A percentile compares a stretch with the other conserved stretches of the same genome.
phyloP scores from a whole-genome alignment of 1,140 invertebrate species.

The Harpegnathos saltator region DNA sequence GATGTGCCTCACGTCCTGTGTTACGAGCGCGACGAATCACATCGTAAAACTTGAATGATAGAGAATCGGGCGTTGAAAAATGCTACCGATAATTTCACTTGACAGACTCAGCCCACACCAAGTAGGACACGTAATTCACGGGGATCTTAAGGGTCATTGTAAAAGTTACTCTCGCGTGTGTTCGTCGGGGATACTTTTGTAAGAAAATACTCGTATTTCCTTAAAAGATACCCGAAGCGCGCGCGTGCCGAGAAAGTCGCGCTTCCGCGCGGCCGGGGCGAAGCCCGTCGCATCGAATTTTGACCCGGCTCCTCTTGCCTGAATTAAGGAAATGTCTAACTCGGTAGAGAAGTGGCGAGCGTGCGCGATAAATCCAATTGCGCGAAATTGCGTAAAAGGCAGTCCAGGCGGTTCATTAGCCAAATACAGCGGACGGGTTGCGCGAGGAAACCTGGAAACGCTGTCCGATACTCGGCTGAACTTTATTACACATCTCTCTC shows the following conservation, averaged over 20 bases:
- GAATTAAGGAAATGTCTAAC: neutral
- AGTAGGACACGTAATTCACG: neutral
- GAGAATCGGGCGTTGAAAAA: neutral
- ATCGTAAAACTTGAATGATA: neutral
- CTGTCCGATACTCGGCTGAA: conserved; percentile 33
- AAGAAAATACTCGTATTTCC: no score
- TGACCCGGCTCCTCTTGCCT: conserved; percentile 5
- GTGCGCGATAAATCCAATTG: conserved; percentile 47
- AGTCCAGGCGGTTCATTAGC: conserved; percentile 11
- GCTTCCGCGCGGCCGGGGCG: neutral
- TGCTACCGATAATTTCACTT: neutral
- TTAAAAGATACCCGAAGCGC: no score
- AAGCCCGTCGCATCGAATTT: neutral
- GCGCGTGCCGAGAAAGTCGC: no score
- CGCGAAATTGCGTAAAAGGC: conserved; percentile 41
- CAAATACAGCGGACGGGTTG: conserved; percentile 23
- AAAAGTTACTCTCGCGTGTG: neutral
- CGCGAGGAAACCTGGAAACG: conserved; percentile 27
- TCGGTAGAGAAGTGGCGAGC: conserved; percentile 5
- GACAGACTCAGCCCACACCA: neutral
- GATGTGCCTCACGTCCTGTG: conserved; percentile 16
- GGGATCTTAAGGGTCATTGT: conserved; percentile 1
- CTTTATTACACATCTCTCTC: conserved; percentile 33
- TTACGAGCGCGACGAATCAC: neutral
- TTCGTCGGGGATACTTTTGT: neutral